phyloP scores from a whole-genome alignment of 1,140 invertebrate genomes.

The Asbolus verrucosus region DNA sequence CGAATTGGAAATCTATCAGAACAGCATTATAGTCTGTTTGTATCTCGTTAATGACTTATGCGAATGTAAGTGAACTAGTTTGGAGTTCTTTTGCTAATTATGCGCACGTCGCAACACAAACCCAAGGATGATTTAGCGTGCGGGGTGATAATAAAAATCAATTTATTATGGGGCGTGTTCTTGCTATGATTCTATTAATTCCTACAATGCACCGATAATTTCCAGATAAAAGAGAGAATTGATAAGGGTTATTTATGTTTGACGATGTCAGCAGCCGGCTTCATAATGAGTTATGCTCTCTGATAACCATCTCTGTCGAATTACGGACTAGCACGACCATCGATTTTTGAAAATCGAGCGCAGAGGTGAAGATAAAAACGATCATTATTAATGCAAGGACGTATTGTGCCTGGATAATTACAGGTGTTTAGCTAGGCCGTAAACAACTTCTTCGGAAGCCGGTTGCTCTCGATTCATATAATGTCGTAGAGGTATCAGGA shows the following conservation, averaged over 20 bases:
- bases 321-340: conserved; percentile 30
- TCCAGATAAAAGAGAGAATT: conserved; percentile 48
- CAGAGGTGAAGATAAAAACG: neutral
- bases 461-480: conserved; percentile 24
- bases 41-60: conserved; percentile 17
- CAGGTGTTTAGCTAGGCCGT: conserved; percentile 22
- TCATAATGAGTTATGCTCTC: conserved; percentile 48
- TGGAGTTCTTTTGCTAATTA: conserved; percentile 28
- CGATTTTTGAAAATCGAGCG: neutral
- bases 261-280: conserved; percentile 50
- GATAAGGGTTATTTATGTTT: conserved; percentile 53
- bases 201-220: conserved; percentile 51
- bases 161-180: conserved; percentile 47
- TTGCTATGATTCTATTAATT: conserved; percentile 50
- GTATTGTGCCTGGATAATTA: conserved; percentile 21
- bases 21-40: neutral
- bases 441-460: conserved; percentile 40
- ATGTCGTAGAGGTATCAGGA: conserved; percentile 33
- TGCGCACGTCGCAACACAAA: neutral
- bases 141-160: conserved; percentile 41
- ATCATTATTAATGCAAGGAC: neutral
- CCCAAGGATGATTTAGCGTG: conserved; percentile 24
- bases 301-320: conserved; percentile 45
- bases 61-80: neutral
- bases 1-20: conserved; percentile 7